phyloP scores from a whole-genome alignment of 2,888 invertebrate species.

The Ornithoptera alexandrae region DNA sequence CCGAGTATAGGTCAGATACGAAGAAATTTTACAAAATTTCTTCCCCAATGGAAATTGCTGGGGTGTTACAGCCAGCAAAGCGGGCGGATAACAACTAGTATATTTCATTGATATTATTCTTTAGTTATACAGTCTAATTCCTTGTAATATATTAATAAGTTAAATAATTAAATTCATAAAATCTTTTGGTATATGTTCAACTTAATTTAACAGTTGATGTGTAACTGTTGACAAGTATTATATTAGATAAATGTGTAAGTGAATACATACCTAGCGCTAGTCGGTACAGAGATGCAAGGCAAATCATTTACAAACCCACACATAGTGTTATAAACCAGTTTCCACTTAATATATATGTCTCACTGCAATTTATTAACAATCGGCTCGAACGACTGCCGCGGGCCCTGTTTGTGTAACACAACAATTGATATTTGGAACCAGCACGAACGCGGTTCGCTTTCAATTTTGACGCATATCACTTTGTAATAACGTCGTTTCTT shows the following conservation, averaged over 20 bases:
- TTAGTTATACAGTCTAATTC: neutral
- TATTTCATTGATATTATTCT: neutral
- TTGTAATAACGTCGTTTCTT: neutral
- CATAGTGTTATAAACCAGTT: conserved; percentile 1
- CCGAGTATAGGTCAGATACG: too few species aligned
- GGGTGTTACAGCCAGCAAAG: too few species aligned
- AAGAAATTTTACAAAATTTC: too few species aligned
- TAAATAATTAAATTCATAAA: too few species aligned
- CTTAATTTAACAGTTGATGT: too few species aligned
- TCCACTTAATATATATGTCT: conserved; percentile 7
- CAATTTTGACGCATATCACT: neutral
- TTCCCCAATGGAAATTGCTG: too few species aligned
- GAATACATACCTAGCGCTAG: neutral
- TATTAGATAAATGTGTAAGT: neutral
- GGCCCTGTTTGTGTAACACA: conserved; percentile 22
- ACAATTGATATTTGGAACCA: conserved; percentile 24
- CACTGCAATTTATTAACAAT: conserved; percentile 14
- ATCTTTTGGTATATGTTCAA: too few species aligned
- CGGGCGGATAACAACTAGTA: neutral
- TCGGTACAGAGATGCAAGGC: conserved; percentile 1
- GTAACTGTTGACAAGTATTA: too few species aligned
- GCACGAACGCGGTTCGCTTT: neutral
- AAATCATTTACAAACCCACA: conserved; percentile 16
- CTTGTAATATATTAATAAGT: neutral
- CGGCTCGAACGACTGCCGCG: conserved; percentile 1